These are phyloP conservation scores for Helicoverpa assulta DNA, from an alignment of 2,888 invertebrate genomes.

Conservation along the genomic window DNA sequence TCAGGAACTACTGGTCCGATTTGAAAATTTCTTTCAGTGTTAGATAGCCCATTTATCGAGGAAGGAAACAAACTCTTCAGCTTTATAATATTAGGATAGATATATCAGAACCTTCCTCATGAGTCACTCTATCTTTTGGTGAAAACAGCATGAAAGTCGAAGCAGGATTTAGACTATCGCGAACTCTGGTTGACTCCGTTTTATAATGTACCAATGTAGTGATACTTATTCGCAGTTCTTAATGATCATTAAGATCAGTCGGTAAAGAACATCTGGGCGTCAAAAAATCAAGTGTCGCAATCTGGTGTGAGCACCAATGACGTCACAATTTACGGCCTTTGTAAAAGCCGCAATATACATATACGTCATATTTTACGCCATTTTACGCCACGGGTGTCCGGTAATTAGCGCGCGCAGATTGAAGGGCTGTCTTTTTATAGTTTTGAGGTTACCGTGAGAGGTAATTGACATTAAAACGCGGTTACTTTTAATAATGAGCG, in stretches of 20 bases:
- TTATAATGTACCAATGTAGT: no score
- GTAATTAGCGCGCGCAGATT: slow-evolving; percentile 47
- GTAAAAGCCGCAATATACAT: slow-evolving; percentile 36
- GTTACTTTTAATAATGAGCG: slow-evolving; percentile 10
- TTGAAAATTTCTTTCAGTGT: no score
- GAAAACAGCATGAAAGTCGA: slow-evolving; percentile 1
- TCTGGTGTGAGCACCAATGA: slow-evolving; percentile 24
- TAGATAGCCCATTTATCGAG: no score
- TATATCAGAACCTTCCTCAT: no score
- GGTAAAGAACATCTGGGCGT: slow-evolving; percentile 21
- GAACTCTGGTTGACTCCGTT: no score
- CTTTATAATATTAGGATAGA: no score
- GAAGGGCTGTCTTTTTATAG: slow-evolving; percentile 15
- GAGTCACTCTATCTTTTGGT: no score
- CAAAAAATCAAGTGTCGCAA: slow-evolving; percentile 40
- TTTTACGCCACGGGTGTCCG: slow-evolving; percentile 23
- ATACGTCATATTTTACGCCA: slow-evolving; percentile 16
- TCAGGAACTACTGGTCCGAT: no score
- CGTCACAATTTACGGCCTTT: slow-evolving; percentile 38
- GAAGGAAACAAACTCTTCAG: no score
- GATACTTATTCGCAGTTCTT: slow-evolving; percentile 22
- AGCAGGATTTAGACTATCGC: neutral
- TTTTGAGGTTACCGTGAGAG: slow-evolving; percentile 44
- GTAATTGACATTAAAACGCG: slow-evolving; percentile 41
- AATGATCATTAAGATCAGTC: slow-evolving; percentile 21